Base-by-base conservation (phyloP, 2,113 vertebrate genomes). In the Catagonus wagneri region DNA sequence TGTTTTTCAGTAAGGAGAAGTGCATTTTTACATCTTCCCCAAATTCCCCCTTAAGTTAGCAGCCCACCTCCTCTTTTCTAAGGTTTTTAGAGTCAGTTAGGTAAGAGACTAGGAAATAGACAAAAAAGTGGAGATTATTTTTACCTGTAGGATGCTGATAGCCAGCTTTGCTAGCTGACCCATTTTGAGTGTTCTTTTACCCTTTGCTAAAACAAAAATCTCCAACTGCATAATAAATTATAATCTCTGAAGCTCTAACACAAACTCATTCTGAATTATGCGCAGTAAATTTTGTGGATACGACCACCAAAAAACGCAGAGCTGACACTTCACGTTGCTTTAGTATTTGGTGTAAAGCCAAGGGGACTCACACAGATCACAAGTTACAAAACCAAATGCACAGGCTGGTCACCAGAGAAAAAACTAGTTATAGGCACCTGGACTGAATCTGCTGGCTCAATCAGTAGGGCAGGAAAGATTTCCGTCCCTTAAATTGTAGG, bases 181-280 rank as follows among this genome's bases (percentile, higher is more conserved):
- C 4, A 17, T 79, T 72, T 83, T 16, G 34, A 34, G 27, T 15
- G 7, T 32, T 76, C 69, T 69, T 85, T 96, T 83, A 81, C 81
- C 83, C 10, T 27, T 68, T 76, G 20, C 4, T 54, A 6, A 75
- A 75, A 90, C 52, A 92, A 83, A 56, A 92, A 60, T 56, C 19
- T 86, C 52, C 54, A 63, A 63, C 2, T 7, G 29, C 13, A 6
- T 52, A 60, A 68, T 32, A 69, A 75, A 69, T 60, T 44, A 79
- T 54, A 93, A 63, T 56, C 60, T 32, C 32, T 16, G 13, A 61
- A 84, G 60, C 63, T 65, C 6, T 44, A 88, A 56, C 1, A 65
- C 29, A 69, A 90, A 87, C 20, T 66, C 56, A 84, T 25, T 83
- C 22, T 81, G 36, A 94, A 85, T 60, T 75, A 63, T n/a, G 83